Percentiles rank a stretch among this genome's conserved stretches.
Conservation (phyloP, 2,888 invertebrate species). For the Clanis bilineata region DNA sequence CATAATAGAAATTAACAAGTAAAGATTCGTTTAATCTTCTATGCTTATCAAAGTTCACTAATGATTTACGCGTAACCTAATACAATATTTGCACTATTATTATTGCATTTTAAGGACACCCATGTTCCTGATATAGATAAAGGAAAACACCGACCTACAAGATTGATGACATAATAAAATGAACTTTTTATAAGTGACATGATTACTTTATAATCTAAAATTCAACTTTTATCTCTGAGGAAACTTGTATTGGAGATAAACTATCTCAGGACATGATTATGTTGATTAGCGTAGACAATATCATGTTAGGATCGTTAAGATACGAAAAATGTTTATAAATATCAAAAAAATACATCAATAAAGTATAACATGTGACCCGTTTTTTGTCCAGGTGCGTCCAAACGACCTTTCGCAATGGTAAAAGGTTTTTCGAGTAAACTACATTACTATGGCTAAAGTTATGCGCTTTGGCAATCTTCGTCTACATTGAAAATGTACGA, state of each 20-base stretch:
- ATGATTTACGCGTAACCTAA: not conserved
- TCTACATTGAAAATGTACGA: too few species aligned
- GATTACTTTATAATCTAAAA: conserved; percentile 75
- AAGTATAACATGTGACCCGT: not conserved
- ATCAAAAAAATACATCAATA: not conserved
- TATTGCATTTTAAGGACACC: conserved; percentile 4
- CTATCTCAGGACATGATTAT: conserved; percentile 68
- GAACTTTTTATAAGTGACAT: conserved; percentile 69
- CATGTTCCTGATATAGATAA: conserved; percentile 24
- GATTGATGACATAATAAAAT: conserved; percentile 79
- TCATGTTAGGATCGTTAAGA: conserved; percentile 51
- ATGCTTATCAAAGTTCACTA: too few species aligned
- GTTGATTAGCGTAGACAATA: conserved; percentile 59
- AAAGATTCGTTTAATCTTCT: too few species aligned
- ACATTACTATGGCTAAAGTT: too few species aligned
- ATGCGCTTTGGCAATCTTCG: too few species aligned
- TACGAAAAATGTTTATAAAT: conserved; percentile 50
- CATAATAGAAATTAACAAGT: too few species aligned
- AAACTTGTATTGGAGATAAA: conserved; percentile 73
- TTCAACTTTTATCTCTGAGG: conserved; percentile 75
- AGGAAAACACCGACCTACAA: conserved; percentile 58
- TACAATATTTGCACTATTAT: not conserved
- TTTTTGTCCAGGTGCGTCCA: not conserved
- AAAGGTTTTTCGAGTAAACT: too few species aligned
- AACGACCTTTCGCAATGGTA: too few species aligned